These are phyloP conservation scores for Pseudobourletiella spinata DNA, from an alignment of 1,140 invertebrate genomes.

Conservation along the genomic window DNA sequence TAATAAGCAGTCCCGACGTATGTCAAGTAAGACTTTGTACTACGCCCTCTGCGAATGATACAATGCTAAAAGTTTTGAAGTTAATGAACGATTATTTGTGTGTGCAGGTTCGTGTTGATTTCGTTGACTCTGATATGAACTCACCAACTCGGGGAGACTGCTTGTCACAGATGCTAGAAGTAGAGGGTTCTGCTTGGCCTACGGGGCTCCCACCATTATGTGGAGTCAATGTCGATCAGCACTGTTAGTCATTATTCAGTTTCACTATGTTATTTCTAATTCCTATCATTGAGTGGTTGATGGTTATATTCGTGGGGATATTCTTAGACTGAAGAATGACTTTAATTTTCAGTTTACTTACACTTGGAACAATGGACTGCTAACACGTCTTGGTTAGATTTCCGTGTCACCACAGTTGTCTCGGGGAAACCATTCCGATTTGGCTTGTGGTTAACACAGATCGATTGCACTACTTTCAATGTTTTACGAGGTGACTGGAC, in stretches of 20 bases:
- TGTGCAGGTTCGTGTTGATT: slow-evolving; percentile 35
- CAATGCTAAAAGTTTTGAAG: too few species aligned
- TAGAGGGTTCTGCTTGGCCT: slow-evolving; percentile 33
- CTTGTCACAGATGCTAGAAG: slow-evolving; percentile 27
- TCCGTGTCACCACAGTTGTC: slow-evolving; percentile 23
- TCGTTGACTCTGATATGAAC: slow-evolving; percentile 34
- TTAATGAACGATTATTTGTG: too few species aligned
- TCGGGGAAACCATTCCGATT: slow-evolving; percentile 27
- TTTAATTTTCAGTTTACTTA: slow-evolving; percentile 33
- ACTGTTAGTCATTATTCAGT: slow-evolving; percentile 36
- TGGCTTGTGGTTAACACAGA: slow-evolving; percentile 35
- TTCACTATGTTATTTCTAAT: too few species aligned
- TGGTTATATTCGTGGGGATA: too few species aligned
- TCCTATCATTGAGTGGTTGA: background rate
- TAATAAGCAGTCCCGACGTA: slow-evolving; percentile 28
- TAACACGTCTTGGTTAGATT: slow-evolving; percentile 29
- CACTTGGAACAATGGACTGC: slow-evolving; percentile 32
- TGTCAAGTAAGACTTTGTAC: slow-evolving; percentile 28
- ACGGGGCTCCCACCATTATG: slow-evolving; percentile 33
- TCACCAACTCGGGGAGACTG: slow-evolving; percentile 31
- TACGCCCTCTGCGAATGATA: too few species aligned
- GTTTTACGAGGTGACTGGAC: slow-evolving; percentile 32
- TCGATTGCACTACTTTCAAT: slow-evolving; percentile 32
- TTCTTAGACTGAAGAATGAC: too few species aligned
- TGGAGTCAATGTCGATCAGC: slow-evolving; percentile 33